phyloP scores from a whole-genome alignment of 2,888 invertebrate genomes.

The Dolichopus griseipennis region DNA sequence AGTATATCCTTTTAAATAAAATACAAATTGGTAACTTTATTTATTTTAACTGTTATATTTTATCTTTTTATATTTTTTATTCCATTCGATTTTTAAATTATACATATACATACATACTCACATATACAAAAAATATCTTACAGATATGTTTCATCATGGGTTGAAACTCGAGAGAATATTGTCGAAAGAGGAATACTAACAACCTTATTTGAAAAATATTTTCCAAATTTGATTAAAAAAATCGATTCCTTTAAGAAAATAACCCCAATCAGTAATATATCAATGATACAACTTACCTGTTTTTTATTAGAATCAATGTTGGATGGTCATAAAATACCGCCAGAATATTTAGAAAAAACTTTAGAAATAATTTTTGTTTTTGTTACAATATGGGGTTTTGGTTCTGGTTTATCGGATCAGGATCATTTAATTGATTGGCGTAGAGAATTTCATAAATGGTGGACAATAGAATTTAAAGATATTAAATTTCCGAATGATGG shows the following conservation, averaged over 20 bases:
- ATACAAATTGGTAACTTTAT: neutral
- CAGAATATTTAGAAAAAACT: conserved; percentile 53
- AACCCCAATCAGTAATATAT: conserved; percentile 83
- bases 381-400: conserved; percentile 87
- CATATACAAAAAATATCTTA: conserved; percentile 17
- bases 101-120: conserved; percentile 15
- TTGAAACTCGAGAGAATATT: conserved; percentile 65
- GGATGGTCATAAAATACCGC: conserved; percentile 45
- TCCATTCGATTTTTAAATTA: too few species aligned
- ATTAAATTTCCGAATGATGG: conserved; percentile 75
- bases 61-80: neutral
- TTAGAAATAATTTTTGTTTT: conserved; percentile 89
- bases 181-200: conserved; percentile 73
- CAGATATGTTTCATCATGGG: conserved; percentile 84
- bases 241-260: conserved; percentile 76
- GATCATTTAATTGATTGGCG: conserved; percentile 87
- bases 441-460: conserved; percentile 94
- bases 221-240: conserved; percentile 73
- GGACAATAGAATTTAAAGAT: conserved; percentile 83
- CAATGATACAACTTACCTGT: conserved; percentile 84
- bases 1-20: neutral
- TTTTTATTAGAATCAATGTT: conserved; percentile 78
- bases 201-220: conserved; percentile 89
- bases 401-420: conserved; percentile 73
- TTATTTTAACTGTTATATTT: neutral